Evolutionary conservation across 1,140 invertebrate genomes (phyloP).

Genomic region (Drosophila asahinai): DNA sequence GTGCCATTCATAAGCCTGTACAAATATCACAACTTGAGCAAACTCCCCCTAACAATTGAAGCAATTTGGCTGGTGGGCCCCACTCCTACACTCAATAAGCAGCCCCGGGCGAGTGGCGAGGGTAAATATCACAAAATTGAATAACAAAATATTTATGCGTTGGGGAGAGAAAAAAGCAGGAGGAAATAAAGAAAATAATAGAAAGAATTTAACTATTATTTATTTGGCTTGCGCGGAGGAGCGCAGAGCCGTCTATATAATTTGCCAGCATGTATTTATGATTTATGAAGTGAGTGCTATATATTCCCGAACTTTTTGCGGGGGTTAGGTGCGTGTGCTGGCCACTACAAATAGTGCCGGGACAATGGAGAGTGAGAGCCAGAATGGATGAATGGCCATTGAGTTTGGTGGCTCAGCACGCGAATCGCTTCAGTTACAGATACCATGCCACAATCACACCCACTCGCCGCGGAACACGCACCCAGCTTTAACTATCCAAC

Average conservation of each 20-base stretch:
- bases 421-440: conserved; percentile 77
- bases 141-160: conserved; percentile 75
- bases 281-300: conserved; percentile 68
- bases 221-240: conserved; percentile 57
- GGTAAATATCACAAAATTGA: conserved; percentile 77
- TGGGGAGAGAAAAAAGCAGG: conserved; percentile 8
- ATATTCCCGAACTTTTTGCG: conserved; percentile 11
- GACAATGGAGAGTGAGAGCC: conserved; percentile 60
- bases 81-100: conserved; percentile 30
- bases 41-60: conserved; percentile 60
- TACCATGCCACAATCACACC: conserved; percentile 44
- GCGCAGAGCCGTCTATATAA: conserved; percentile 68
- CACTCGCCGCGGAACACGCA: conserved; percentile 60
- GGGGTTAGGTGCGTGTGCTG: conserved; percentile 59
- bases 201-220: conserved; percentile 78
- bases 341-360: conserved; percentile 71
- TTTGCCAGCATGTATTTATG: conserved; percentile 79
- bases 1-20: conserved; percentile 28
- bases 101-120: conserved; percentile 33
- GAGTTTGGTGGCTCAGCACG: conserved; percentile 64
- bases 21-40: conserved; percentile 41
- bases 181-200: conserved; percentile 23
- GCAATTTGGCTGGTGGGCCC: conserved; percentile 47
- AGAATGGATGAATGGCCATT: conserved; percentile 66
- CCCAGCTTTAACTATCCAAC: conserved; percentile 20